Conservation (phyloP, 2,113 vertebrate species). For the Sturnira hondurensis region DNA sequence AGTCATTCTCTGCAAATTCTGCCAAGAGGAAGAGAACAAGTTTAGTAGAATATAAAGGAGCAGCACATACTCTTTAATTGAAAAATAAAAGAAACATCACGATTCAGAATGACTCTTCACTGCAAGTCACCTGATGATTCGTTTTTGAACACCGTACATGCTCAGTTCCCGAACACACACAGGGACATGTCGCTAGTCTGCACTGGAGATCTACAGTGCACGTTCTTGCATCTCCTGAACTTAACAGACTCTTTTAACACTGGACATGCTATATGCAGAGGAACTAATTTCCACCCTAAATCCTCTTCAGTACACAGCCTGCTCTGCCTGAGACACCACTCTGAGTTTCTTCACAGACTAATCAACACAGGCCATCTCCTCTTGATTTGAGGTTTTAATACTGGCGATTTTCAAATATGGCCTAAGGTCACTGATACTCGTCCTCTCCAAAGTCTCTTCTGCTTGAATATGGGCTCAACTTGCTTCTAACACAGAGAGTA, state of each 20-base stretch:
- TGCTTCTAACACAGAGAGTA: not conserved
- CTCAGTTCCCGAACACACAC: not conserved
- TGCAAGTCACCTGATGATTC: not conserved
- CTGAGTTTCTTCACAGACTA: not conserved
- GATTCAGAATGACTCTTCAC: not conserved
- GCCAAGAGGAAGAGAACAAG: not conserved
- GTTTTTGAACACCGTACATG: not conserved
- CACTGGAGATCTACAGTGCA: not conserved
- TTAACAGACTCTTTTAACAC: not conserved
- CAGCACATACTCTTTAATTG: not conserved
- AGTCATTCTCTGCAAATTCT: slow-evolving; percentile 78
- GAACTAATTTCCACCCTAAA: not conserved
- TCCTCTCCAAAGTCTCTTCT: not conserved
- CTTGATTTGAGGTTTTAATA: not conserved
- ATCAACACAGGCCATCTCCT: not conserved
- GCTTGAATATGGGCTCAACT: not conserved
- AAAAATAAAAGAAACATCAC: not conserved
- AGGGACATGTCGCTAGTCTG: not conserved
- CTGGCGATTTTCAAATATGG: not conserved
- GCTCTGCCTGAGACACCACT: not conserved
- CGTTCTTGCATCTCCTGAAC: not conserved
- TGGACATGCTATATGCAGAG: not conserved
- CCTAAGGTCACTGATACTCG: not conserved
- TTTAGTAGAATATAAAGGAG: not conserved
- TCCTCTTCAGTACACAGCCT: not conserved